Percentiles rank a stretch among this genome's conserved stretches.
Evolutionary conservation across 1,140 invertebrate genomes (phyloP).

Genomic region (Solenopsis invicta): DNA sequence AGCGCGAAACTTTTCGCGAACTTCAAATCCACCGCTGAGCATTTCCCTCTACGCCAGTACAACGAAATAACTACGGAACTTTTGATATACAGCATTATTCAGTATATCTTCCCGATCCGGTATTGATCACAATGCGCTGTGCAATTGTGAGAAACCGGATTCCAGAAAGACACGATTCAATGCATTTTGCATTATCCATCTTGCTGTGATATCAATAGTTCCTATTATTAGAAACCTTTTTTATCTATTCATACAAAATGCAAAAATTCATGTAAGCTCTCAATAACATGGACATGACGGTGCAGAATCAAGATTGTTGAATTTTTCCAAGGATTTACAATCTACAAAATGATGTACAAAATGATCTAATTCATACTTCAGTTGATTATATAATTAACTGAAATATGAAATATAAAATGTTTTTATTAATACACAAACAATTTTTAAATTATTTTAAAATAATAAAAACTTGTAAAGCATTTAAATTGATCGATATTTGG

Average conservation of each 20-base stretch:
- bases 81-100: constrained; percentile 27
- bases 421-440: too few relatives aligned
- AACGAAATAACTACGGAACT: constrained; percentile 12
- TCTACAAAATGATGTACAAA: too few relatives aligned
- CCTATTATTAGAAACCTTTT: neutral
- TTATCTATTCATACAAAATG: neutral
- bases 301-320: too few relatives aligned
- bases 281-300: too few relatives aligned
- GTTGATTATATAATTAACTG: too few relatives aligned
- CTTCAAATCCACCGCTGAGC: constrained; percentile 13
- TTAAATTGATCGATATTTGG: too few relatives aligned
- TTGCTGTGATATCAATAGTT: neutral
- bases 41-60: neutral
- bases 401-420: too few relatives aligned
- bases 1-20: constrained; percentile 32
- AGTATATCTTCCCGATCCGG: constrained; percentile 32
- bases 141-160: constrained; percentile 33
- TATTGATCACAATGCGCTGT: constrained; percentile 41
- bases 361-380: too few relatives aligned
- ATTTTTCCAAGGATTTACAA: too few relatives aligned
- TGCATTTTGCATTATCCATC: neutral
- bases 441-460: too few relatives aligned
- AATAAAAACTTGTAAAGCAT: too few relatives aligned
- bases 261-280: neutral
- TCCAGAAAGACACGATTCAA: neutral